Evolutionary conservation across 2,797 vertebrate species (phyloP).

Genomic region (Hafferia zeledoni): DNA sequence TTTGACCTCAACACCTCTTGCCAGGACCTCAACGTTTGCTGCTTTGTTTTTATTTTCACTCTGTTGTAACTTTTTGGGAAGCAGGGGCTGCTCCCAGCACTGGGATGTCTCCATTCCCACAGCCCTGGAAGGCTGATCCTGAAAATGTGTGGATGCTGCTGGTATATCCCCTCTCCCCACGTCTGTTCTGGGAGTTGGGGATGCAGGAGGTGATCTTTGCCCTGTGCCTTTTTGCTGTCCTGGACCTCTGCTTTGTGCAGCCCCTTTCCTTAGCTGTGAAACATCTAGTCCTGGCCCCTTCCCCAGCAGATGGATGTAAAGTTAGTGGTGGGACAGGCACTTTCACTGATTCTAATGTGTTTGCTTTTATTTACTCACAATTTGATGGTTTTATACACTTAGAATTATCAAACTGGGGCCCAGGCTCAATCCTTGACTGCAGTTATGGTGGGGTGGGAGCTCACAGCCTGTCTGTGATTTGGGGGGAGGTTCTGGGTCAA

Average conservation of each 20-base stretch:
- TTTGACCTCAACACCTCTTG: not conserved
- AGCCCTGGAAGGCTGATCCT: not conserved
- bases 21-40: not conserved
- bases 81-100: not conserved
- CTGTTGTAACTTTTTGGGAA: not conserved
- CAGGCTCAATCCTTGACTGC: not conserved
- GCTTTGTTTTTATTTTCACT: not conserved
- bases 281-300: not conserved
- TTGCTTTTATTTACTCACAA: not conserved
- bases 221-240: conserved; percentile 38
- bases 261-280: not conserved
- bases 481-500: not conserved
- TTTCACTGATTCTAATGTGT: not conserved
- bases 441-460: not conserved
- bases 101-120: not conserved
- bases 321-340: not conserved
- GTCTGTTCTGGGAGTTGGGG: not conserved
- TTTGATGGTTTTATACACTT: not conserved
- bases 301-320: not conserved
- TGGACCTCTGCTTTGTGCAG: not conserved
- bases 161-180: not conserved
- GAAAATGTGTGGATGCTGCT: not conserved
- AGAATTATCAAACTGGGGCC: not conserved
- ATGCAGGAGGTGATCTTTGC: not conserved
- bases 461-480: not conserved